A percentile compares a stretch with the other conserved stretches of the same genome.
phyloP scores from a whole-genome alignment of 2,797 vertebrate species.

The Acipenser oxyrinchus region DNA sequence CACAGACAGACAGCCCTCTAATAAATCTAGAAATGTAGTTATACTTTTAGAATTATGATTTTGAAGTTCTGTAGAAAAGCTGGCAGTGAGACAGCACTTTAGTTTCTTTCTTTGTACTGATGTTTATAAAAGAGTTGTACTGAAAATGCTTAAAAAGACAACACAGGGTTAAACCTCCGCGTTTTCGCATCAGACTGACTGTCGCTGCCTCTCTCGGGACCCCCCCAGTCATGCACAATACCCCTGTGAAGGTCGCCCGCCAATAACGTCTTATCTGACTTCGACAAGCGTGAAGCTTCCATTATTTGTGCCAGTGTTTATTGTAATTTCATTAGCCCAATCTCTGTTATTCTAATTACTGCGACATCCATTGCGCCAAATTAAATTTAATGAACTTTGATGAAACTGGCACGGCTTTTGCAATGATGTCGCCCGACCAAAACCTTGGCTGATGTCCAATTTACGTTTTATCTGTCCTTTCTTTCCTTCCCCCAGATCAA shows the following conservation, averaged over 20 bases:
- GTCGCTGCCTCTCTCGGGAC: background rate
- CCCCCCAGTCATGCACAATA: background rate
- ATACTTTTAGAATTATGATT: too few species aligned
- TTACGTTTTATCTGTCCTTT: background rate
- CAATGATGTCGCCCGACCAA: background rate
- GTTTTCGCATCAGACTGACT: background rate
- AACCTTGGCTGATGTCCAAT: background rate
- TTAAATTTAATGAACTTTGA: constrained; percentile 62
- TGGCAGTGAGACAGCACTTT: too few species aligned
- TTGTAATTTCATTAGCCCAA: constrained; percentile 50
- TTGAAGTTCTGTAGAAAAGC: too few species aligned
- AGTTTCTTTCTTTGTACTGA: too few species aligned
- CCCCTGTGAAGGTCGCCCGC: constrained; percentile 40
- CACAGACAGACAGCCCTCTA: too few species aligned
- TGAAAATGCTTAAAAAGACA: too few species aligned
- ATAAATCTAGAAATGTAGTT: too few species aligned
- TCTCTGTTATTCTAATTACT: constrained; percentile 57
- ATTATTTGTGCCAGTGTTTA: constrained; percentile 34
- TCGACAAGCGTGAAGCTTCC: constrained; percentile 20
- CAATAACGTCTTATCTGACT: constrained; percentile 31
- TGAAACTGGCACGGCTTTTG: constrained; percentile 38
- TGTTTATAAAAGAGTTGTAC: too few species aligned
- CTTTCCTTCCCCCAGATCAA: background rate
- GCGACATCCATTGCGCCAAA: constrained; percentile 45
- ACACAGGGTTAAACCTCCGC: background rate